Conservation (phyloP, 2,113 vertebrate genomes). For the Rhipidura dahli region DNA sequence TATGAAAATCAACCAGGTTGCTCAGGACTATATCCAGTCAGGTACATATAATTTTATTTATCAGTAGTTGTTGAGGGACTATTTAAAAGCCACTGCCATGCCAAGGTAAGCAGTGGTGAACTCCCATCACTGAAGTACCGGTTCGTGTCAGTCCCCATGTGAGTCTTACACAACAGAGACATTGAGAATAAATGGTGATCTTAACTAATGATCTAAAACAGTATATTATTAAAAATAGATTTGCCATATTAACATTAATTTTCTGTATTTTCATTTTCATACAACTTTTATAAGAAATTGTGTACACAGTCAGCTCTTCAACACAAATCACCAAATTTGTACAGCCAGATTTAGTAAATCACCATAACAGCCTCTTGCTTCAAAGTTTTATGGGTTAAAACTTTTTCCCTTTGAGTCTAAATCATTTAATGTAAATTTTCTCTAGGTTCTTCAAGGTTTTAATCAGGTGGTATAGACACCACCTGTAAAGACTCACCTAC, state of each 20-base stretch:
- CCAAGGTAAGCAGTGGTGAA: background rate
- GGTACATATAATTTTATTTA: background rate
- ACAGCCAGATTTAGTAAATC: background rate
- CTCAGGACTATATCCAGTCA: background rate
- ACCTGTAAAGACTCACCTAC: background rate
- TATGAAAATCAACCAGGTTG: background rate
- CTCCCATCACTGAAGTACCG: accelerated
- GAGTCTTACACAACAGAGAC: background rate
- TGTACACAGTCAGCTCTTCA: background rate
- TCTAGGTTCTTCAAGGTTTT: background rate
- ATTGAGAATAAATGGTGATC: background rate
- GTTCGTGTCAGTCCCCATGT: accelerated
- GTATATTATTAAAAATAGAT: background rate
- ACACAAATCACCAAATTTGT: background rate
- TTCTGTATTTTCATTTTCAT: background rate
- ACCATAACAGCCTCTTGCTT: background rate
- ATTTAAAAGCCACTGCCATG: background rate
- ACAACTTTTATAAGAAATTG: background rate
- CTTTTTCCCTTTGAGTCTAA: background rate
- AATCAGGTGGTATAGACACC: background rate
- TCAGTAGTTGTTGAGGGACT: background rate
- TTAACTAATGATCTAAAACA: background rate
- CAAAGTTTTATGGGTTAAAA: background rate
- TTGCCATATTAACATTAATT: background rate
- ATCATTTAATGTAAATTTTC: background rate